Evolutionary conservation across 37 sponge, comb jelly and placozoan genomes (phyloP).

Genomic region (Halichondria panicea): DNA sequence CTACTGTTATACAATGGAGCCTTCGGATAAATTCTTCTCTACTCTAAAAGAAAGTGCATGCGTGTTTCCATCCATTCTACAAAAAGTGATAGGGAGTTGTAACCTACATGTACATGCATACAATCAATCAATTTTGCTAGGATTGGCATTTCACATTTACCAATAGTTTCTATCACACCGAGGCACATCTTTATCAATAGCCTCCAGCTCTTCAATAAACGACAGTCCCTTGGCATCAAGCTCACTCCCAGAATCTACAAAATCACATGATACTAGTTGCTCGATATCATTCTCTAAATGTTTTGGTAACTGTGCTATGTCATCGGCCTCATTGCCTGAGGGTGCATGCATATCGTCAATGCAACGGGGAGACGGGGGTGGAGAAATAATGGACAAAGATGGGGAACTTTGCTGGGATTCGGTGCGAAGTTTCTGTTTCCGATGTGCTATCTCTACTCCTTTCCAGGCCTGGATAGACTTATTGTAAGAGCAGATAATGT

Average conservation of each 20-base stretch:
- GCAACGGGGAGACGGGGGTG: neutral
- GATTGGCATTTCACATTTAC: no score
- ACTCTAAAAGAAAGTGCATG: no score
- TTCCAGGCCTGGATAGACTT: slow-evolving; percentile 37
- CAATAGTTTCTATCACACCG: slow-evolving; percentile 92
- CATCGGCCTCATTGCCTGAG: slow-evolving; percentile 5
- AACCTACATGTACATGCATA: no score
- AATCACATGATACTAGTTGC: no score
- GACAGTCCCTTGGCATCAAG: slow-evolving; percentile 21
- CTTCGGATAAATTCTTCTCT: neutral
- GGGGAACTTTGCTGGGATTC: neutral
- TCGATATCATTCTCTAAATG: no score
- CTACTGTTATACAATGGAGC: neutral
- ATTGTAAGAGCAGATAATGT: slow-evolving; percentile 5
- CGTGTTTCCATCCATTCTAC: neutral
- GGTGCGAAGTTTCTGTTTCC: neutral
- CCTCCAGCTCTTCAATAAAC: slow-evolving; percentile 56
- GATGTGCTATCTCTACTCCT: slow-evolving; percentile 26
- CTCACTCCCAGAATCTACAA: no score
- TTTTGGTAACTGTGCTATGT: slow-evolving; percentile 1
- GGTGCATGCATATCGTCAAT: neutral
- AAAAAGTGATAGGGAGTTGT: neutral
- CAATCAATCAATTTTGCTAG: no score
- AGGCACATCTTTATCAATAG: slow-evolving; percentile 93
- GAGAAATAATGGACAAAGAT: slow-evolving; percentile 1